Conservation (phyloP, 1,140 invertebrate genomes). For the Euschistus heros region DNA sequence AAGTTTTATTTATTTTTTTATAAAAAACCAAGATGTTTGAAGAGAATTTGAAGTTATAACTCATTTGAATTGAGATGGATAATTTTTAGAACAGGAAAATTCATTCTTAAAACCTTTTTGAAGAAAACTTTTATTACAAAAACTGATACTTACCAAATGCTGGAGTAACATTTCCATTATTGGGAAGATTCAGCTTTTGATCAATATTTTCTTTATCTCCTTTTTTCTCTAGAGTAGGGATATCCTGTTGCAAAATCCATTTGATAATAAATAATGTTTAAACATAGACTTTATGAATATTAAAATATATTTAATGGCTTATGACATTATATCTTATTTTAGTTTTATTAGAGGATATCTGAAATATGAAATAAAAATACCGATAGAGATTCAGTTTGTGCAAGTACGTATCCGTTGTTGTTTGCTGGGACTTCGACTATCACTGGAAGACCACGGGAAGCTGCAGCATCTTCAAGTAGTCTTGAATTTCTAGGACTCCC, state of each 20-base stretch:
- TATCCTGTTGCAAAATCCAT: constrained; percentile 14
- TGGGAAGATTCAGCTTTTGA: constrained; percentile 5
- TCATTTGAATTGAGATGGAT: too few relatives aligned
- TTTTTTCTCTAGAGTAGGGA: constrained; percentile 19
- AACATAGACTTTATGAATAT: not conserved
- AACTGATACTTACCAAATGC: constrained; percentile 14
- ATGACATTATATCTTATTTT: not conserved
- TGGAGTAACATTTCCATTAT: constrained; percentile 23
- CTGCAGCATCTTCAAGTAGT: constrained; percentile 36
- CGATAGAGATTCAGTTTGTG: constrained; percentile 23
- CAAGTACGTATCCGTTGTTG: constrained; percentile 35
- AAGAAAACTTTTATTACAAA: not conserved
- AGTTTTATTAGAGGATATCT: not conserved
- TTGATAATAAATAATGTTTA: not conserved
- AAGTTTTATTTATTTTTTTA: too few relatives aligned
- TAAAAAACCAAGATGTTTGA: too few relatives aligned
- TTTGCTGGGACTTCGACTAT: constrained; percentile 39
- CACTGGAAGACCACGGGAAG: constrained; percentile 39
- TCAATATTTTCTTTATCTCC: constrained; percentile 12
- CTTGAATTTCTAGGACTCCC: constrained; percentile 43
- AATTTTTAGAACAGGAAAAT: too few relatives aligned
- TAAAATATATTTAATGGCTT: too few relatives aligned
- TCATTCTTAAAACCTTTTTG: too few relatives aligned
- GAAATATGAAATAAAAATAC: constrained; percentile 3
- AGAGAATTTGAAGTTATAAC: too few relatives aligned